Conservation (phyloP, 1,140 invertebrate species). For the Oncopodura yosiiana region DNA sequence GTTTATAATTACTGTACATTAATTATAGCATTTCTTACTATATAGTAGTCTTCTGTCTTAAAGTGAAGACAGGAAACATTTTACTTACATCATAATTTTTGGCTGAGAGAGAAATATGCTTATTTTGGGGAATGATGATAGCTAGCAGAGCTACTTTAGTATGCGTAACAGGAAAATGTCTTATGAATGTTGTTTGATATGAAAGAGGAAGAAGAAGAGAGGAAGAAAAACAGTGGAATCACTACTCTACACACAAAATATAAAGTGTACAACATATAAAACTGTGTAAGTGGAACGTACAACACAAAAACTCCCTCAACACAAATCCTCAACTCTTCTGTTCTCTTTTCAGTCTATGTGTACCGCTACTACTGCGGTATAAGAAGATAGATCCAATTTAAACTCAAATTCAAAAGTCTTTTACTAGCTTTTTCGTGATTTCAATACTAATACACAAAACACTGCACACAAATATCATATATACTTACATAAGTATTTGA, state of each 20-base stretch:
- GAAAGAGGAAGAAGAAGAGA: slow-evolving; percentile 13
- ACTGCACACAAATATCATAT: neutral
- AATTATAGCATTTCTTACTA: no score
- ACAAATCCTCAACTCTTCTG: slow-evolving; percentile 27
- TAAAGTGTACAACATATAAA: slow-evolving; percentile 25
- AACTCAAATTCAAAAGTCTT: slow-evolving; percentile 36
- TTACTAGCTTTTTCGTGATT: slow-evolving; percentile 32
- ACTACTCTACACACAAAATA: no score
- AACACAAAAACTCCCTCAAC: slow-evolving; percentile 28
- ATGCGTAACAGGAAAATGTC: slow-evolving; percentile 24
- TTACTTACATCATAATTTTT: no score
- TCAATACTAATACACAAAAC: slow-evolving; percentile 21
- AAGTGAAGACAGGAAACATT: no score
- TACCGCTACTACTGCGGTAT: no score
- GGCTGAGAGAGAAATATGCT: no score
- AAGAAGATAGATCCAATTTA: slow-evolving; percentile 35
- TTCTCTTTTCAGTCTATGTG: no score
- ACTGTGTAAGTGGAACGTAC: slow-evolving; percentile 5
- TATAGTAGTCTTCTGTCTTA: no score
- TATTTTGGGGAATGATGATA: no score
- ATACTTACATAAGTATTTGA: neutral
- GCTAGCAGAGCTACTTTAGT: slow-evolving; percentile 29
- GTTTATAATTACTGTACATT: no score
- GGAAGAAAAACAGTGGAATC: slow-evolving; percentile 22
- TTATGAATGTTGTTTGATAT: slow-evolving; percentile 32